Evolutionary conservation across 2,888 invertebrate genomes (phyloP).

Genomic region (Eurytoma californica): DNA sequence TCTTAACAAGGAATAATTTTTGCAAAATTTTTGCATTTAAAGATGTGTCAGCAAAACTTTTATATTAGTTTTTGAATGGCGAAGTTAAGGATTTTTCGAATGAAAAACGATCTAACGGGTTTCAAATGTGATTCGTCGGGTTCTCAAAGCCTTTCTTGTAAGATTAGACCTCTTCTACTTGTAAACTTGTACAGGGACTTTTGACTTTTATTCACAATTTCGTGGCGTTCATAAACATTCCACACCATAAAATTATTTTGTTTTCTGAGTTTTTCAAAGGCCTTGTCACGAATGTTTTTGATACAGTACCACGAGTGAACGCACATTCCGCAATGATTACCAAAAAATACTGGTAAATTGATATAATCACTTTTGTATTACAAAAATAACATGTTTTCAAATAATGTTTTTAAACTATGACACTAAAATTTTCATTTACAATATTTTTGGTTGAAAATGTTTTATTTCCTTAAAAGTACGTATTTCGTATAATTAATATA

Average conservation of each 20-base stretch:
- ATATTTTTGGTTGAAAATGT: conserved; percentile 17
- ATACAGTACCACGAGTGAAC: conserved; percentile 17
- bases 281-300: background rate
- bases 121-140: conserved; percentile 55
- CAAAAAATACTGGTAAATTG: conserved; percentile 1
- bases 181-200: conserved; percentile 55
- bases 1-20: too few species aligned
- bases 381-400: background rate
- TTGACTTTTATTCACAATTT: conserved; percentile 42
- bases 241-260: conserved; percentile 23
- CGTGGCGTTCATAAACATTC: conserved; percentile 50
- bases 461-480: conserved; percentile 15
- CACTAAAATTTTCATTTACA: conserved; percentile 11
- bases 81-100: conserved; percentile 35
- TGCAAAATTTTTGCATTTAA: too few species aligned
- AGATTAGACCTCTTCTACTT: conserved; percentile 48
- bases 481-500: background rate
- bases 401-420: conserved; percentile 1
- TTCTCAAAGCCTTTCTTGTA: conserved; percentile 57
- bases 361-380: background rate
- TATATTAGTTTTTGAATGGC: conserved; percentile 37
- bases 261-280: conserved; percentile 1
- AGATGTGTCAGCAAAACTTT: background rate
- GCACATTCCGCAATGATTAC: conserved; percentile 37
- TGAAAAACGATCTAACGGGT: conserved; percentile 46